Base-by-base conservation (phyloP, 1,140 invertebrate species). In the Cyphomyrmex costatus region DNA sequence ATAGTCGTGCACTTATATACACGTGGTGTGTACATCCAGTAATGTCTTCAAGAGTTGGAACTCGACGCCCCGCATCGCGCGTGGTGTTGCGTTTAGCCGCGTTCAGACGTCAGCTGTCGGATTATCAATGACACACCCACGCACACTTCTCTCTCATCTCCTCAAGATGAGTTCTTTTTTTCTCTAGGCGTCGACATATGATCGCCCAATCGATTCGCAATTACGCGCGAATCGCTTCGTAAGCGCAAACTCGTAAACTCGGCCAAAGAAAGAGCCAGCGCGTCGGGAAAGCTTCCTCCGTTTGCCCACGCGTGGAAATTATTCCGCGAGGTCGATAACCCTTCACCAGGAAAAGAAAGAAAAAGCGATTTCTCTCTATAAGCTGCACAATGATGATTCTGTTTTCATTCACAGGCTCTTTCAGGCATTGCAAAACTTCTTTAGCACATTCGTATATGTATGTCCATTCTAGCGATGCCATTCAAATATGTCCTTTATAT, bases 121-220 rank as follows among this genome's bases (percentile, higher is more conserved):
- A 91, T 87, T 93, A 93, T 93, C 92, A 93, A 93, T 93, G 92
- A 91, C 70, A 86, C 92, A 76, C 92, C 92, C 83, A 93, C 92
- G 91, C 82, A 77, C 77, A 30, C 49, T 46, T 16, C 66, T 78
- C 74, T 68, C 56, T 24, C 65, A 5, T 71, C 46, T 68, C 30
- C 46, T 19, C 63, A n/a, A n/a, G 21, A 33, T 16, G 8, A 89
- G 89, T 89, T 65, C 51, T 49, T 49, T 49, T 73, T 88, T 73
- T 60, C 74, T 70, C 60, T 53, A 58, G 46, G 27, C 36, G 42
- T 53, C 79, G 86, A 33, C 33, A 63, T 30, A 36, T 60, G 71
- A 51, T 42, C 60, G 65, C 49, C 60, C 88, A 60, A 90, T 90
- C 73, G 49, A 27, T 56, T 70, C 60, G 86, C 82, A 87, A 91